Base-by-base conservation (phyloP, 2,888 invertebrate species). In the Chouioia cunea region DNA sequence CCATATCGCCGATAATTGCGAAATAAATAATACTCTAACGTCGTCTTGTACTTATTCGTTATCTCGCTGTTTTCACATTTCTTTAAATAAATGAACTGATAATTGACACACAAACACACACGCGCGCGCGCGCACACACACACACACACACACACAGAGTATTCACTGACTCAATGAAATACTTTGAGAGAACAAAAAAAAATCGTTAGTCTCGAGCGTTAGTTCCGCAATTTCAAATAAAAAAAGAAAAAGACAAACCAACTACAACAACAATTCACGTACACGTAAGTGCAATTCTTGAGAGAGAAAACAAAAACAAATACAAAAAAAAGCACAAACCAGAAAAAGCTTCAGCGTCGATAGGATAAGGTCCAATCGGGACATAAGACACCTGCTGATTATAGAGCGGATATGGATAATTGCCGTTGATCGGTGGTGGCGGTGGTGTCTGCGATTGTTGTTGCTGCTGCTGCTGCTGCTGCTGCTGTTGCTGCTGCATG, bases 371-470 rank as follows among this genome's bases (percentile, higher is more conserved):
- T n/a, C 60, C 54, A 2, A 71, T 10, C 0, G 73, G 70, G 27
- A 73, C 52, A 18, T 50, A 73, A 15, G 73, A 70, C 22, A 73
- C 18, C 36, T 73, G 71, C 50, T 72, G 73, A 54, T 71, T 73
- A 18, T 73, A 73, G 2, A 63, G 57, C 20, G 67, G 54, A 47
- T 73, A 73, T 8, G 70, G 23, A 47, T 68, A 71, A n/a, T 57
- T 44, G 12, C 56, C 64, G 18, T 65, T 62, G 14, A 71, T 8
- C 1, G 73, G 66, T 20, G 73, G 73, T 16, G 68, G 64, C 8
- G 65, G 60, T 48, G 70, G 70, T 4, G 64, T 44, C 16, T 65
- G 73, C 14, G 50, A 22, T 27, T 57, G 71, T 22, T 64, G 69
- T 23, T 63, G 69, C 2, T 69, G 69, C n/a, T 44, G 69, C 18